A percentile compares a stretch with the other conserved stretches of the same genome.
These are phyloP conservation scores for Gadopsis marmoratus DNA, from an alignment of 2,797 vertebrate genomes.

Conservation along the genomic window DNA sequence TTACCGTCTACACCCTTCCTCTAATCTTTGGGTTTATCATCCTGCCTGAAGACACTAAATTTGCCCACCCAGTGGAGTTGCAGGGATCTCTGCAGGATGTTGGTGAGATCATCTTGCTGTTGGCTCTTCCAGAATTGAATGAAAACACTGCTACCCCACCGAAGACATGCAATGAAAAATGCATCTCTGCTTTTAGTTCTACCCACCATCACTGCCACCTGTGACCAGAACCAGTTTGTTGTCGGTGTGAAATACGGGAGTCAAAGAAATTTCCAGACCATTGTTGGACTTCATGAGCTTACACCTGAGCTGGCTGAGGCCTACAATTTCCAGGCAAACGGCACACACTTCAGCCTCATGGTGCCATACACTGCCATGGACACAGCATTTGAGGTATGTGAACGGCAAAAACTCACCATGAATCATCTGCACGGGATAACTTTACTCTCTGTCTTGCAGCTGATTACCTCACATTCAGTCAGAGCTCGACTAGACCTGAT, in stretches of 20 bases:
- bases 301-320: conserved; percentile 35
- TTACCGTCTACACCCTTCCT: conserved; percentile 71
- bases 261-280: conserved; percentile 62
- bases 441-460: conserved; percentile 42
- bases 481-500: conserved; percentile 76
- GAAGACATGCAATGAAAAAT: neutral
- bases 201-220: conserved; percentile 76
- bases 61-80: conserved; percentile 63
- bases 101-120: conserved; percentile 62
- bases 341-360: conserved; percentile 73
- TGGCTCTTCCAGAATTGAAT: neutral
- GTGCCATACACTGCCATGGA: conserved; percentile 71
- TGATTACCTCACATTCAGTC: conserved; percentile 60
- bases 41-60: conserved; percentile 75
- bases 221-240: conserved; percentile 78
- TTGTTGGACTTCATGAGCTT: conserved; percentile 67
- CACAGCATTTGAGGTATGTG: conserved; percentile 74
- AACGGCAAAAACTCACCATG: neutral
- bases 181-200: conserved; percentile 61
- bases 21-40: conserved; percentile 78
- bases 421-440: neutral
- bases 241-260: conserved; percentile 72
- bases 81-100: conserved; percentile 71
- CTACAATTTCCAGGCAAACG: conserved; percentile 67
- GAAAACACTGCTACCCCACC: neutral